Evolutionary conservation across 2,888 invertebrate genomes (phyloP).

Genomic region (Gortyna flavago): DNA sequence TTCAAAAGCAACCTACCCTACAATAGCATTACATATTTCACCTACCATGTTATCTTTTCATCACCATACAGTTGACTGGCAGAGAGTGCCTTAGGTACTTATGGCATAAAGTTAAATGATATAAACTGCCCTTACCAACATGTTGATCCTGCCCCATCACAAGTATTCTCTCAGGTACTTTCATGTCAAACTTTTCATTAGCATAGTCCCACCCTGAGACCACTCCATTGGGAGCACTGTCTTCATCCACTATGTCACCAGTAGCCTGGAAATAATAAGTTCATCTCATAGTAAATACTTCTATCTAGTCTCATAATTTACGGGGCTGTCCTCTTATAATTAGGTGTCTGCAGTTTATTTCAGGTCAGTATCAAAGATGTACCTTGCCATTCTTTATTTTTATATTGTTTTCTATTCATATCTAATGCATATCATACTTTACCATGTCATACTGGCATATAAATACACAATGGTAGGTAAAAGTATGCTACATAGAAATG

Average conservation of each 20-base stretch:
- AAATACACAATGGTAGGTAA: too few species aligned
- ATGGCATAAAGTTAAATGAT: background rate
- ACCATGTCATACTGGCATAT: background rate
- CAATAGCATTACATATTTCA: background rate
- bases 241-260: slow-evolving; percentile 92
- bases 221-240: slow-evolving; percentile 91
- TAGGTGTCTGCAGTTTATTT: background rate
- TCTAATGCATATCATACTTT: background rate
- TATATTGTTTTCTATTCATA: background rate
- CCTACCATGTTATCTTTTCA: background rate
- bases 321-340: background rate
- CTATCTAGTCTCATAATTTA: background rate
- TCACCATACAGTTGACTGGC: background rate
- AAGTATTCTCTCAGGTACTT: slow-evolving; percentile 97
- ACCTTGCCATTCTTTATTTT: background rate
- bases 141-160: slow-evolving; percentile 95
- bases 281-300: background rate
- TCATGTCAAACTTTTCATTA: slow-evolving; percentile 96
- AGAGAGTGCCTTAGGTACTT: background rate
- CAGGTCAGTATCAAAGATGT: background rate
- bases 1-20: slow-evolving; percentile 12
- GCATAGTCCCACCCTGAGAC: slow-evolving; percentile 91
- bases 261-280: slow-evolving; percentile 89
- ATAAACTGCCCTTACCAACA: slow-evolving; percentile 81
- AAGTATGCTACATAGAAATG: background rate